A percentile compares a stretch with the other conserved stretches of the same genome.
These are phyloP conservation scores for Liparis tanakae DNA, from an alignment of 2,797 vertebrate genomes.

Conservation along the genomic window DNA sequence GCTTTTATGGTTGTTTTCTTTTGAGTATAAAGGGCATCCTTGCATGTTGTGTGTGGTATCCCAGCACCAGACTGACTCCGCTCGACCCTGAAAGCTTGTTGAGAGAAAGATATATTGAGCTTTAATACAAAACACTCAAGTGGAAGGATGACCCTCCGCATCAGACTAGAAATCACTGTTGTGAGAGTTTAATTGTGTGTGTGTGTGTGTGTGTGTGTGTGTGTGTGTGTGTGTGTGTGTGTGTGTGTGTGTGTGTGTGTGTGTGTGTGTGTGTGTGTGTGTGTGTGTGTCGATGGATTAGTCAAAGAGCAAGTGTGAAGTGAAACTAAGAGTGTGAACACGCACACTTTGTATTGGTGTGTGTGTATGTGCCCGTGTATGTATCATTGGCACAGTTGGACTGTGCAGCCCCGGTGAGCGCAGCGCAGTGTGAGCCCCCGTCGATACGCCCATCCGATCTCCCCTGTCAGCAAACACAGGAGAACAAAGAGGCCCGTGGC, in stretches of 20 bases:
- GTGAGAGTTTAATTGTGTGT: conserved; percentile 24
- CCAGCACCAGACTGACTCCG: conserved; percentile 42
- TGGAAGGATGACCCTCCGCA: conserved; percentile 37
- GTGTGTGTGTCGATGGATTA: background rate
- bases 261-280: background rate
- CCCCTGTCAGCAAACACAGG: conserved; percentile 69
- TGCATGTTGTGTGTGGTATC: conserved; percentile 46
- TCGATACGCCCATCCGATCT: conserved; percentile 72
- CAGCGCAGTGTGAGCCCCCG: conserved; percentile 58
- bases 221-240: conserved; percentile 7
- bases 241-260: background rate
- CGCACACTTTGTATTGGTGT: conserved; percentile 6
- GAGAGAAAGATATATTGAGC: conserved; percentile 46
- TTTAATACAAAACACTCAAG: conserved; percentile 43
- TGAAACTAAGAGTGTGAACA: conserved; percentile 8
- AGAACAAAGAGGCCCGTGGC: conserved; percentile 80
- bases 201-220: no score
- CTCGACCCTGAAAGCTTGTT: conserved; percentile 33
- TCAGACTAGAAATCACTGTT: conserved; percentile 51
- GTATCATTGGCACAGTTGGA: conserved; percentile 37
- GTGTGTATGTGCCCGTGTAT: conserved; percentile 12
- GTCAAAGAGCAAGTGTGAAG: background rate
- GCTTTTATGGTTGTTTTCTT: conserved; percentile 27
- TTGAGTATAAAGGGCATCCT: conserved; percentile 43
- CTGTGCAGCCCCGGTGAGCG: conserved; percentile 68